Percentiles rank a stretch among this genome's conserved stretches.
These are phyloP conservation scores for Sicus ferrugineus DNA, from an alignment of 2,888 invertebrate species.

Conservation along the genomic window DNA sequence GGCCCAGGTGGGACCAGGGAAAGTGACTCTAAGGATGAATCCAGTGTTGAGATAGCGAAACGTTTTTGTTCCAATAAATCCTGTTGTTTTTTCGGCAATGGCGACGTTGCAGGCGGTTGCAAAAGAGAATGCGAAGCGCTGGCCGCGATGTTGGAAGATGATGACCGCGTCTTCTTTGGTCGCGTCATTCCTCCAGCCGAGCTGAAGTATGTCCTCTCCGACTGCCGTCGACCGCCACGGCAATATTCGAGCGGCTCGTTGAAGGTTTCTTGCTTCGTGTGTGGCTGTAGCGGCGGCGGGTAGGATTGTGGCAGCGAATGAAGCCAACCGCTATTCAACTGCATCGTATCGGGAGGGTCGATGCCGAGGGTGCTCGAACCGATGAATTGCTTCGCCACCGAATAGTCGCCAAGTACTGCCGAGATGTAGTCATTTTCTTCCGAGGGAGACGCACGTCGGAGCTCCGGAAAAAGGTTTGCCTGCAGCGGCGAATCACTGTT, in stretches of 20 bases:
- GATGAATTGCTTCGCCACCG: constrained; percentile 57
- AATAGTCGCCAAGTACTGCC: constrained; percentile 59
- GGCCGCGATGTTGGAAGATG: constrained; percentile 43
- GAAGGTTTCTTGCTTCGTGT: constrained; percentile 66
- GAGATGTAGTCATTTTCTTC: constrained; percentile 61
- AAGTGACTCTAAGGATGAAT: too few species aligned
- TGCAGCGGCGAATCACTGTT: constrained; percentile 61
- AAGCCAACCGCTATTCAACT: not conserved
- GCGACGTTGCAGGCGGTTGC: too few species aligned
- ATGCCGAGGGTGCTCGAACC: constrained; percentile 57
- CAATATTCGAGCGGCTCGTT: constrained; percentile 73
- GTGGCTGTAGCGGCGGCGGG: constrained; percentile 49
- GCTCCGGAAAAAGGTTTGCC: constrained; percentile 60
- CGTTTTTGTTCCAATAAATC: too few species aligned
- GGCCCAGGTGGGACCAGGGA: too few species aligned
- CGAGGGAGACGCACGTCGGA: constrained; percentile 58
- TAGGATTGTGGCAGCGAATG: constrained; percentile 36
- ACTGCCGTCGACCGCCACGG: constrained; percentile 71
- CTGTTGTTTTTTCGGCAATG: too few species aligned
- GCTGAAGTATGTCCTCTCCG: constrained; percentile 68
- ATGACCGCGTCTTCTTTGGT: constrained; percentile 66
- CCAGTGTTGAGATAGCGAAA: too few species aligned
- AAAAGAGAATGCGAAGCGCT: too few species aligned
- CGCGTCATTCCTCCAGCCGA: constrained; percentile 70
- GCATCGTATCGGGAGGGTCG: constrained; percentile 21